A percentile compares a stretch with the other conserved stretches of the same genome.
phyloP scores from a whole-genome alignment of 2,113 vertebrate genomes.

The pig (Sus scrofa) region DNA sequence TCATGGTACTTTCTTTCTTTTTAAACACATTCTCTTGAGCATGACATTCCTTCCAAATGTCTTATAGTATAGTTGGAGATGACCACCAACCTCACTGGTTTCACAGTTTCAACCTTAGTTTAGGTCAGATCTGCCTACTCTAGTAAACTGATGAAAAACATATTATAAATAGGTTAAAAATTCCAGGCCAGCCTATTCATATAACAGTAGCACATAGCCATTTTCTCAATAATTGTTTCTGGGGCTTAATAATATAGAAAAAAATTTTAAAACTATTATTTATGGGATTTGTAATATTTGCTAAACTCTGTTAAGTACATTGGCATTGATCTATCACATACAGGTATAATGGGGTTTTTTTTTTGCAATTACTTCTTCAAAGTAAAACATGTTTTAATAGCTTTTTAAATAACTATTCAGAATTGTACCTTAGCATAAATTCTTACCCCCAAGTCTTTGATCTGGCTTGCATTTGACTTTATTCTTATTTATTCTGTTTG shows the following conservation, averaged over 20 bases:
- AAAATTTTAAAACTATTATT: not conserved
- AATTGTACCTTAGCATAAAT: not conserved
- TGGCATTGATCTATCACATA: not conserved
- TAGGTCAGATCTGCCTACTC: not conserved
- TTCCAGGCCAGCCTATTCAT: not conserved
- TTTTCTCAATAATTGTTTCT: not conserved
- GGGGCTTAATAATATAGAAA: not conserved
- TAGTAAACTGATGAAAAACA: not conserved
- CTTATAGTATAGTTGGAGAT: not conserved
- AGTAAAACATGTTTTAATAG: not conserved
- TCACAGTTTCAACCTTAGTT: not conserved
- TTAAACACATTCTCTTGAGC: not conserved
- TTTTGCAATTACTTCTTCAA: not conserved
- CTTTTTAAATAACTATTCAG: not conserved
- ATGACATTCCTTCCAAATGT: not conserved
- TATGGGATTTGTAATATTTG: not conserved
- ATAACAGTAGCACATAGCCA: not conserved
- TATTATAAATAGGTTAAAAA: not conserved
- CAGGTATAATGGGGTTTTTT: too few relatives aligned
- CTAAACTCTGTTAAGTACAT: not conserved
- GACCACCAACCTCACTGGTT: not conserved
- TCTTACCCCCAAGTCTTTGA: not conserved
- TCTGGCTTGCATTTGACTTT: not conserved
- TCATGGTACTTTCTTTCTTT: not conserved
- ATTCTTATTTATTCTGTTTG: not conserved